Percentiles rank a stretch among this genome's conserved stretches.
phyloP scores from a whole-genome alignment of 2,888 invertebrate species.

The Luffia ferchaultella region DNA sequence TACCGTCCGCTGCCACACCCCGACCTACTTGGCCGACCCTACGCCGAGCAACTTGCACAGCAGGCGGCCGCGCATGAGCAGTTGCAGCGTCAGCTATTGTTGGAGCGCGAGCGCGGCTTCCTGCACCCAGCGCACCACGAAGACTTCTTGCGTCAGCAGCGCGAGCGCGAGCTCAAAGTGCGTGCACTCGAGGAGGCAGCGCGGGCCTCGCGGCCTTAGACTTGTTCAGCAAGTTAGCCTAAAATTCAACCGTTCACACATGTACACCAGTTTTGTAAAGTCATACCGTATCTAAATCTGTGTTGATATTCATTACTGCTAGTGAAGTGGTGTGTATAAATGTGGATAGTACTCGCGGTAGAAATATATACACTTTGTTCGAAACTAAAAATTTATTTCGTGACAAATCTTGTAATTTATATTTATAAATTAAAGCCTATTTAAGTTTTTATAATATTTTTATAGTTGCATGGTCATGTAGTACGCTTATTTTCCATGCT shows the following conservation, averaged over 20 bases:
- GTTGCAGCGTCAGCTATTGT: constrained; percentile 81
- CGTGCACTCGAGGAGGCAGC: constrained; percentile 87
- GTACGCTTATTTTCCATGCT: constrained; percentile 61
- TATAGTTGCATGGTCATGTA: constrained; percentile 59
- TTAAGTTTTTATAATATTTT: constrained; percentile 51
- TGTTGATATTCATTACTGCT: no score
- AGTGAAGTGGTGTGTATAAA: no score
- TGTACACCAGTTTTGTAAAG: no score
- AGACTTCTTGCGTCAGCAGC: constrained; percentile 75
- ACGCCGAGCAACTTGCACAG: constrained; percentile 83
- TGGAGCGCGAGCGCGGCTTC: constrained; percentile 81
- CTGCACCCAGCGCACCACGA: constrained; percentile 58
- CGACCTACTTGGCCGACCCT: constrained; percentile 80
- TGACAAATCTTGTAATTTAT: no score
- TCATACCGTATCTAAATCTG: no score
- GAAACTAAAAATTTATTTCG: no score
- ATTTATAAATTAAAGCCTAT: constrained; percentile 12
- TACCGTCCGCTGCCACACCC: constrained; percentile 77
- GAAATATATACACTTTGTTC: no score
- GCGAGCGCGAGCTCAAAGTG: constrained; percentile 86
- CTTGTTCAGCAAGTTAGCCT: constrained; percentile 3
- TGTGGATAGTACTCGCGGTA: no score
- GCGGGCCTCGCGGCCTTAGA: constrained; percentile 65
- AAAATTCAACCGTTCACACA: no score
- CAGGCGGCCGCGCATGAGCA: constrained; percentile 86